phyloP scores from a whole-genome alignment of 2,113 vertebrate genomes.

The Perccottus glenii region DNA sequence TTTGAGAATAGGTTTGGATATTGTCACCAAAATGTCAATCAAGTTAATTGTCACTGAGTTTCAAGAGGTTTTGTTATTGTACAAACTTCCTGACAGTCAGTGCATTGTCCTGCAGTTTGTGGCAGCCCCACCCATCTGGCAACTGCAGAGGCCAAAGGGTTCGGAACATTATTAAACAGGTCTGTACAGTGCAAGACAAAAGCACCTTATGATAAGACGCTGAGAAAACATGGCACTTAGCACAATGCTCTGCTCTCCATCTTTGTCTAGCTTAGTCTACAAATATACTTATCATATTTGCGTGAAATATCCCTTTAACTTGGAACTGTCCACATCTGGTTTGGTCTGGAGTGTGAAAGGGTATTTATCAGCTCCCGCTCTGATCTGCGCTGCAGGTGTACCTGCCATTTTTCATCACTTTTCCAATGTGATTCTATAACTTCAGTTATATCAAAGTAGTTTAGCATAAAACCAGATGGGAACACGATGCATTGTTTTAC shows the following conservation, averaged over 20 bases:
- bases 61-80: slow-evolving; percentile 20
- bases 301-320: too few species aligned
- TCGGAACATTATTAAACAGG: slow-evolving; percentile 38
- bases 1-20: background rate
- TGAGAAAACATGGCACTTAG: slow-evolving; percentile 5
- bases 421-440: too few species aligned
- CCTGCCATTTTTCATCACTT: too few species aligned
- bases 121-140: slow-evolving; percentile 27
- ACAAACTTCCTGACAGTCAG: slow-evolving; percentile 10
- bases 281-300: too few species aligned
- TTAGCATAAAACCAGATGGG: too few species aligned
- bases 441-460: too few species aligned
- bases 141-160: background rate
- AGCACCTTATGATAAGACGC: slow-evolving; percentile 3
- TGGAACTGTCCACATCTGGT: too few species aligned
- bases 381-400: too few species aligned
- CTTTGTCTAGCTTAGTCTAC: background rate
- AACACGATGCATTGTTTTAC: too few species aligned
- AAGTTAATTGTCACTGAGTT: slow-evolving; percentile 1
- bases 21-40: slow-evolving; percentile 15
- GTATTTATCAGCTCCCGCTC: too few species aligned
- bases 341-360: too few species aligned
- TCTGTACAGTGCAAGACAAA: slow-evolving; percentile 38
- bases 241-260: background rate
- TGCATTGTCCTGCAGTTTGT: slow-evolving; percentile 21